Evolutionary conservation across 2,113 vertebrate species (phyloP).

Genomic region (Hemiscyllium ocellatum): DNA sequence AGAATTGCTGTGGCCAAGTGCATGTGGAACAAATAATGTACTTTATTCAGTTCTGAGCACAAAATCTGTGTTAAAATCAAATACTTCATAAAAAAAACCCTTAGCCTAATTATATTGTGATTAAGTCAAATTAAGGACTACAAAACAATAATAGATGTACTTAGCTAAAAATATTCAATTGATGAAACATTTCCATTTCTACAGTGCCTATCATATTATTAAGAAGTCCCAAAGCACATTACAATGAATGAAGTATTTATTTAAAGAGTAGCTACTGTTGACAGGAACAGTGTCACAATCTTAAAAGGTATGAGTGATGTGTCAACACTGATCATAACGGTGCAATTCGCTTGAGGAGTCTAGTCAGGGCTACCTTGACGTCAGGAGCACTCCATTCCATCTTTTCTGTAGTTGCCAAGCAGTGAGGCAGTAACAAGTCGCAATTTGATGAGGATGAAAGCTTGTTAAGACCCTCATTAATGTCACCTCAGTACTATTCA

Average conservation of each 20-base stretch:
- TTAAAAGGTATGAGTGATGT: too few relatives aligned
- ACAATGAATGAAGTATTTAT: not conserved
- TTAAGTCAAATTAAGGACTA: not conserved
- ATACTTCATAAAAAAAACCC: not conserved
- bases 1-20: not conserved
- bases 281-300: too few relatives aligned
- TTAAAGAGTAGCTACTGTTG: not conserved
- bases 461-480: too few relatives aligned
- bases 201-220: not conserved
- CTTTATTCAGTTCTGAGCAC: too few relatives aligned
- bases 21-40: not conserved
- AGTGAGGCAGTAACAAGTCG: too few relatives aligned
- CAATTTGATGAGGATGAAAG: too few relatives aligned
- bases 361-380: too few relatives aligned
- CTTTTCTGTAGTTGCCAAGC: too few relatives aligned
- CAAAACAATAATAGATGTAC: not conserved
- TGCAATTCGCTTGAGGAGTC: too few relatives aligned
- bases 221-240: not conserved
- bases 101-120: not conserved
- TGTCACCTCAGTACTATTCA: too few relatives aligned
- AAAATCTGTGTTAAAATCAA: not conserved
- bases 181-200: not conserved
- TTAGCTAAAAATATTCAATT: not conserved
- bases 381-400: too few relatives aligned
- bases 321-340: too few relatives aligned